A percentile compares a stretch with the other conserved stretches of the same genome.
Evolutionary conservation across 2,797 vertebrate species (phyloP).

Genomic region (Manis pentadactyla): DNA sequence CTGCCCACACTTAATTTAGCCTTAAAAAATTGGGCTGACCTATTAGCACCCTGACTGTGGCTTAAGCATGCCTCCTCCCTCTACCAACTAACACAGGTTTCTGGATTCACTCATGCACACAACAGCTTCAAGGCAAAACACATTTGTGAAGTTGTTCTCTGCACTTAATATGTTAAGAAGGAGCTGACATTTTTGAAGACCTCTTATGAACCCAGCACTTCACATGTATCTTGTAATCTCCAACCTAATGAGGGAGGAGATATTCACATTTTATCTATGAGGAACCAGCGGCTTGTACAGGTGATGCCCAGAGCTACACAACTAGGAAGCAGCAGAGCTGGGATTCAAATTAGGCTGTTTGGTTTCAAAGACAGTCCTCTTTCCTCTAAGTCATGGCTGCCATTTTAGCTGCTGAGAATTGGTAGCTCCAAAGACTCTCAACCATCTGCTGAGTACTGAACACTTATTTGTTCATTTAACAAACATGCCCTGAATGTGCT

Average conservation of each 20-base stretch:
- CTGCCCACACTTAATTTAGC: background rate
- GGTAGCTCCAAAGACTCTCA: background rate
- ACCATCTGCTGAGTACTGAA: background rate
- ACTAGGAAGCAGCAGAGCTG: background rate
- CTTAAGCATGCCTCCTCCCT: background rate
- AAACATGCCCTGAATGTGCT: background rate
- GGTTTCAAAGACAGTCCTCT: background rate
- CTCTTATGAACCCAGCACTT: background rate
- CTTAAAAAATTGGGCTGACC: constrained; percentile 5
- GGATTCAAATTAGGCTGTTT: constrained; percentile 20
- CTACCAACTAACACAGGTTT: background rate
- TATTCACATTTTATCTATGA: background rate
- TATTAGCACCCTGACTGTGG: constrained; percentile 4
- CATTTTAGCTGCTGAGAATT: constrained; percentile 6
- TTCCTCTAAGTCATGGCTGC: background rate
- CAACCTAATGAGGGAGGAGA: background rate
- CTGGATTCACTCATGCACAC: background rate
- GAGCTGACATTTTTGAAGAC: constrained; percentile 8
- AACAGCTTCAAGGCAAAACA: constrained; percentile 43
- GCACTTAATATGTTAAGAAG: constrained; percentile 18
- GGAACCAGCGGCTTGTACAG: background rate
- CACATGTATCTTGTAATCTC: constrained; percentile 16
- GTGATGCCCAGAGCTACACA: background rate
- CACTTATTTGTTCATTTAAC: background rate
- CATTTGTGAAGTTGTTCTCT: background rate